Evolutionary conservation across 2,797 vertebrate species (phyloP).

Genomic region (Aulostomus chinensis): DNA sequence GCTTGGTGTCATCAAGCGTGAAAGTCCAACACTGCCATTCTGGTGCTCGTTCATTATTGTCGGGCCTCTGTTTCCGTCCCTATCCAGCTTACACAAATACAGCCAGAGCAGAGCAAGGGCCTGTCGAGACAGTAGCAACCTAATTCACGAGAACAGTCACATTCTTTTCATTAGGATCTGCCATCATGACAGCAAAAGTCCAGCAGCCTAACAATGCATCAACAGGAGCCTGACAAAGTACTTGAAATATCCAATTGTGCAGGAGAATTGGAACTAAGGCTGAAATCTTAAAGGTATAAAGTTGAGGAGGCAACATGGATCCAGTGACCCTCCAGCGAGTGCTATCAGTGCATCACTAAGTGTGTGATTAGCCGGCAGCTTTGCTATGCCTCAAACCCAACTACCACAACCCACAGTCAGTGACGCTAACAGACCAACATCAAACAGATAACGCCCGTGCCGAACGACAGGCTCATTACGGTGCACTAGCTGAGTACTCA

Average conservation of each 20-base stretch:
- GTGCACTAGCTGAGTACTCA: constrained; percentile 41
- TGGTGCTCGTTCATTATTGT: constrained; percentile 70
- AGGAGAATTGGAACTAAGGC: constrained; percentile 1
- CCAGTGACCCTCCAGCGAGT: constrained; percentile 12
- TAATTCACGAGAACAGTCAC: constrained; percentile 58
- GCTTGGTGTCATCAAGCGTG: constrained; percentile 48
- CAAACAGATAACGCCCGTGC: constrained; percentile 29
- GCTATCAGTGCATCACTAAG: constrained; percentile 31
- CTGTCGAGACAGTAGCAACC: constrained; percentile 56
- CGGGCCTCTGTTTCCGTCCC: constrained; percentile 27
- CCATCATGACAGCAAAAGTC: constrained; percentile 41
- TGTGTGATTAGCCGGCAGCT: constrained; percentile 43
- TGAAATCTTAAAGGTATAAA: constrained; percentile 2
- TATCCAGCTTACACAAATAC: constrained; percentile 24
- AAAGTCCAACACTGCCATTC: constrained; percentile 54
- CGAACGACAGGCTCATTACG: constrained; percentile 55
- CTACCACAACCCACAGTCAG: constrained; percentile 17
- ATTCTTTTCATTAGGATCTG: constrained; percentile 64
- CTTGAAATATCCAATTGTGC: constrained; percentile 41
- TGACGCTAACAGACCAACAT: constrained; percentile 55
- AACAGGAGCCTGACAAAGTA: constrained; percentile 34
- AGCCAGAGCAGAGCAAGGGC: constrained; percentile 28
- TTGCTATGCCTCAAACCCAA: constrained; percentile 34
- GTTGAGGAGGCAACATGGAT: constrained; percentile 14
- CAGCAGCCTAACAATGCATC: constrained; percentile 57